Evolutionary conservation across 2,888 invertebrate genomes (phyloP), one percentile per base, ranked within the genome.

Genomic region (Campoplex nolae): DNA sequence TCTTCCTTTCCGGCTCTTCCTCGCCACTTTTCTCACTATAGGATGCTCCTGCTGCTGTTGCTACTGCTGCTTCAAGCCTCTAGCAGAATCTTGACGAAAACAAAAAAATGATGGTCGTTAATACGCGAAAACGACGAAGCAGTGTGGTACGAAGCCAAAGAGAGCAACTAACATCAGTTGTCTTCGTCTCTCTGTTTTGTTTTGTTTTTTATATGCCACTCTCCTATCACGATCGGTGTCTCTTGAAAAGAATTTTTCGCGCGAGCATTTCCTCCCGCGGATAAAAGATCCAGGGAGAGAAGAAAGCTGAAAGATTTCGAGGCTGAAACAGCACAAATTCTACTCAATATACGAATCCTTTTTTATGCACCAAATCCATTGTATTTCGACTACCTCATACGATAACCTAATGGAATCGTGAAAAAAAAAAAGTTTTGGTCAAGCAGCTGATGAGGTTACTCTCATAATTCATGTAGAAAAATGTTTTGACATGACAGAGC

Each of bases 151-250:
- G 56, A 68, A 84, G 78, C 87, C 88, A 74, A 79, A 73, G 62
- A 88, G 85, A 89, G 83, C 84, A 88, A 89, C 88, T 90, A 89
- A 89, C 89, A 91, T 90, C 91, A 90, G 89, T 88, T 88, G 89
- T 87, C 89, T 89, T 89, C 67, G 67, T 82, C 54, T 70, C 84
- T 62, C 71, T 76, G 42, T 51, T 65, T 48, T 35, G 62, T 32
- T 70, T 83, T 83, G 32, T 32, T 28, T 56, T 62, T 82, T 83
- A 74, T 75, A 77, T 67, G n/a, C 67, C 35, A 51, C 83, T 75
- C 23, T 80, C 51, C 76, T 70, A 42, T 67, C 65, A 76, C 81
- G 42, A 42, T 65, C 54, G 68, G 45, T 81, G 51, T 45, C 45
- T 45, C 45, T 45, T 11, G 45, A 45, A 3, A 45, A 58, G 70